Evolutionary conservation across 2,888 invertebrate genomes (phyloP), one percentile per base, ranked within the genome.

Genomic region (Nomada fucata): DNA sequence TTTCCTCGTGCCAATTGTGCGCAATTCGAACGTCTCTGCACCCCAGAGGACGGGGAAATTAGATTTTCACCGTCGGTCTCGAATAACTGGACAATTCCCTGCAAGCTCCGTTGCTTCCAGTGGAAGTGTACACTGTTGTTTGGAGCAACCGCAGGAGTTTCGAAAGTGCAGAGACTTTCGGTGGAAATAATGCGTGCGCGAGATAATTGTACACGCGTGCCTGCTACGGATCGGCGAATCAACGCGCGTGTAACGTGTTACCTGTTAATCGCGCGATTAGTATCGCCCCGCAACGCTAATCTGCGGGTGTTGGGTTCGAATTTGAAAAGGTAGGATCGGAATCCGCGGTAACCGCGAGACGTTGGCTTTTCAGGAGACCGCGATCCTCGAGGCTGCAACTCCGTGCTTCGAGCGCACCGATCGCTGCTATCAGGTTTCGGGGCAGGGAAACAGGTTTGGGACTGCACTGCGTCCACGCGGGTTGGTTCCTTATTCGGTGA

Each of bases 381-480:
- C 73, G 80, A 65, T 72, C 82, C 79, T 79, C 76, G 47, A 60
- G 68, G 82, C 71, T 77, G 61, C 81, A 64, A 67, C 70, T 23
- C 42, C 23, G 20, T 65, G 79, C 74, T 77, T 78, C 65, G 55
- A 15, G 36, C 70, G 29, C 76, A 68, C 76, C 85, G 85, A 79
- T 85, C 76, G 60, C 65, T 76, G 71, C 71, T 63, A 76, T 87
- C 82, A 57, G 44, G 76, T 85, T 87, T 83, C 87, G 78, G 67
- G 78, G 70, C 64, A 69, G 29, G 67, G 75, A 70, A 87, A 87
- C 88, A 72, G 87, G 87, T 87, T 87, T 87, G 26, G 67, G 47
- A 73, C 81, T 71, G 72, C 81, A 23, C 61, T 36, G 20, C 36
- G 67, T 64, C 64, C 50, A 23, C 59, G 2, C 55, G 75, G 75